A percentile compares a stretch with the other conserved stretches of the same genome.
These are phyloP conservation scores for Recurvirostra avosetta DNA, from an alignment of 2,113 vertebrate genomes.

Conservation along the genomic window DNA sequence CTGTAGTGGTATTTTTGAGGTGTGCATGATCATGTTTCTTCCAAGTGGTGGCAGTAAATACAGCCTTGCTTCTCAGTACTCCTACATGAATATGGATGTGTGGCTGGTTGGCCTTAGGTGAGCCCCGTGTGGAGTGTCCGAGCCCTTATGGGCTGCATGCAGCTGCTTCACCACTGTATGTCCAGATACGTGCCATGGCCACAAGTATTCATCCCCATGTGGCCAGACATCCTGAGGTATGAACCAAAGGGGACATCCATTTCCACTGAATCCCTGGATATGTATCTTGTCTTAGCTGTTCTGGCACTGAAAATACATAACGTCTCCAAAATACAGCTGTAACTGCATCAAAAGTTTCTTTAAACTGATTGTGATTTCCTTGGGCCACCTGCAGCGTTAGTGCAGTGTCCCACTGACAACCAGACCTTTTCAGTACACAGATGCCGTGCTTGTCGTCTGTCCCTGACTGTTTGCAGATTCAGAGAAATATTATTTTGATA, in stretches of 20 bases:
- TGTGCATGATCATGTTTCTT: neutral
- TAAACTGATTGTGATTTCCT: neutral
- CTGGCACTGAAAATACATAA: neutral
- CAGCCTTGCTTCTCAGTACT: neutral
- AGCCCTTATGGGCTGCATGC: neutral
- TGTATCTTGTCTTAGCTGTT: neutral
- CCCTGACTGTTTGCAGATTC: neutral
- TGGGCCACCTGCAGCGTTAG: neutral
- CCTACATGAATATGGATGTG: too few relatives aligned
- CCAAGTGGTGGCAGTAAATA: neutral
- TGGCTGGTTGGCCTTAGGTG: neutral
- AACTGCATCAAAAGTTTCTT: neutral
- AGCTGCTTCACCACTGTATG: neutral
- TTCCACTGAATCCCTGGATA: neutral
- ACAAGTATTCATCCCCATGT: neutral
- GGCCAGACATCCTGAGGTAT: neutral
- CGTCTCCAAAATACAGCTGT: neutral
- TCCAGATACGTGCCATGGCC: too few relatives aligned
- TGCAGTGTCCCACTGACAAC: neutral
- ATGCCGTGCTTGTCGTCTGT: accelerated
- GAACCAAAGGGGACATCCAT: neutral
- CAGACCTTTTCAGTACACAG: neutral
- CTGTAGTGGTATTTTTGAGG: neutral
- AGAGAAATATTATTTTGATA: neutral
- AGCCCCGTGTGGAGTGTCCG: neutral